phyloP scores from a whole-genome alignment of 1,140 invertebrate species.

The Chelonus insularis region DNA sequence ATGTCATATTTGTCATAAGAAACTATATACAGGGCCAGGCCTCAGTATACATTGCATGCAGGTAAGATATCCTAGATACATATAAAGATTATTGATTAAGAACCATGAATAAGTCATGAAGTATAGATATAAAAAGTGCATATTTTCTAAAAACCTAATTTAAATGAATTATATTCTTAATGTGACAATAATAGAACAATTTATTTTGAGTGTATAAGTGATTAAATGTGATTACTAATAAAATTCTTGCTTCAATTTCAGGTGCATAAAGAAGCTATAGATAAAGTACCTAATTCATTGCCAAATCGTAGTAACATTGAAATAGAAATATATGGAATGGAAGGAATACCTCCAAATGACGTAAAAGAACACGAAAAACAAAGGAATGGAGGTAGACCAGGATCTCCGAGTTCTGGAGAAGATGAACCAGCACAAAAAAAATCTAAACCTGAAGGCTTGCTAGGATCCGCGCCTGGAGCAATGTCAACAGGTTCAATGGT shows the following conservation, averaged over 20 bases:
- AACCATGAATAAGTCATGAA: neutral
- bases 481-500: conserved; percentile 59
- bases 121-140: conserved; percentile 19
- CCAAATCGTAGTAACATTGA: conserved; percentile 98
- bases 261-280: conserved; percentile 99
- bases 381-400: conserved; percentile 66
- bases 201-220: too few relatives aligned
- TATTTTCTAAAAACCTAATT: neutral
- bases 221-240: neutral
- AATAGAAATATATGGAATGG: conserved; percentile 99
- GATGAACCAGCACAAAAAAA: conserved; percentile 78
- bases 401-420: conserved; percentile 69
- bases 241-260: conserved; percentile 50
- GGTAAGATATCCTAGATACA: conserved; percentile 63
- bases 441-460: conserved; percentile 66
- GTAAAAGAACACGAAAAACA: conserved; percentile 91
- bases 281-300: conserved; percentile 98
- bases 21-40: conserved; percentile 96
- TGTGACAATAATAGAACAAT: too few relatives aligned
- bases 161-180: too few relatives aligned
- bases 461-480: conserved; percentile 61
- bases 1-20: conserved; percentile 99
- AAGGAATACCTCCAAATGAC: conserved; percentile 97
- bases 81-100: neutral
- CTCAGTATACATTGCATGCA: conserved; percentile 99